Evolutionary conservation across 2,113 vertebrate species (phyloP).

Genomic region (Gavia stellata): DNA sequence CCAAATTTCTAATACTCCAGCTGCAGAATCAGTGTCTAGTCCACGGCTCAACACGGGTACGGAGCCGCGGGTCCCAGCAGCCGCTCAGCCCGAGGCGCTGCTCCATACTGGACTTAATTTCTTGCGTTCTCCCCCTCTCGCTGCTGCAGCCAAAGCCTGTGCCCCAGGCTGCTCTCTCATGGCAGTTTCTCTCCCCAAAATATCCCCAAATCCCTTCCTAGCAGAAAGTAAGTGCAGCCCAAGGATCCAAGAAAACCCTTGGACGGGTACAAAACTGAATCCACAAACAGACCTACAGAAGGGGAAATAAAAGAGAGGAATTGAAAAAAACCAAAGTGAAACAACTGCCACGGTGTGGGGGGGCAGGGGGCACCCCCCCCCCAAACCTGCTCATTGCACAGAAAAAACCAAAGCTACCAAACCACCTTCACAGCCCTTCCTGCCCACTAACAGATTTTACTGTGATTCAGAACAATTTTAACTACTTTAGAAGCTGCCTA

Average conservation of each 20-base stretch:
- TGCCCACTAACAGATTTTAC: neutral
- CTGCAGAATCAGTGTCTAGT: rapidly evolving
- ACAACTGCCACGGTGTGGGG: neutral
- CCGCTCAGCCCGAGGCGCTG: rapidly evolving
- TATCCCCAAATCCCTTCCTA: neutral
- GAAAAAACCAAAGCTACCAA: neutral
- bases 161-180: neutral
- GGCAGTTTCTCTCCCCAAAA: neutral
- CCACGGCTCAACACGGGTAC: rapidly evolving
- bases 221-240: neutral
- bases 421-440: neutral
- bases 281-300: neutral
- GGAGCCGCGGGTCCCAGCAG: neutral
- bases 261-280: neutral
- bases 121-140: rapidly evolving
- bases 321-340: neutral
- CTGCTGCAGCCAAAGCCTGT: neutral
- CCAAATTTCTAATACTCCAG: neutral
- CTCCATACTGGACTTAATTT: neutral
- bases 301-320: neutral
- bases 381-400: neutral
- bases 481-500: neutral
- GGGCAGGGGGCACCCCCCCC: neutral
- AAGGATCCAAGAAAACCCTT: neutral
- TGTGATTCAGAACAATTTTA: neutral